Evolutionary conservation across 2,888 invertebrate species (phyloP).

Genomic region (Tenodera sinensis): DNA sequence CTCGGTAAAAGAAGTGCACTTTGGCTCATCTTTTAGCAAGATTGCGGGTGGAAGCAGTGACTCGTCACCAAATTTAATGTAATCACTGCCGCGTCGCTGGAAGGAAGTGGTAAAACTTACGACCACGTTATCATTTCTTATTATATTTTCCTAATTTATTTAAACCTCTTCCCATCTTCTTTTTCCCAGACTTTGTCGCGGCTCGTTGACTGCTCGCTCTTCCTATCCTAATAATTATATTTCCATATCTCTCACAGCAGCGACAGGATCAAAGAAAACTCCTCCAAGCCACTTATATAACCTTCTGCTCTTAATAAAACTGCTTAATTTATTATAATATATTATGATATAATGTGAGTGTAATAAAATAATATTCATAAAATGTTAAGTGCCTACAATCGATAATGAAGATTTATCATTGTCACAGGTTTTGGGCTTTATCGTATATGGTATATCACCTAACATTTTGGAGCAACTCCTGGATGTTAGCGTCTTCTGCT

Average conservation of each 20-base stretch:
- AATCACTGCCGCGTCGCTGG: not conserved
- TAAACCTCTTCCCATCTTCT: not conserved
- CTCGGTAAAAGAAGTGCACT: not conserved
- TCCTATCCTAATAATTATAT: not conserved
- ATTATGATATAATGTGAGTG: too few species aligned
- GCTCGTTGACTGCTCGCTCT: not conserved
- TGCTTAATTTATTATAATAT: too few species aligned
- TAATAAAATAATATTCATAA: too few species aligned
- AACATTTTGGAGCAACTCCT: too few species aligned
- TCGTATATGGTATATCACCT: too few species aligned
- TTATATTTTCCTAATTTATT: not conserved
- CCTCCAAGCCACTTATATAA: not conserved
- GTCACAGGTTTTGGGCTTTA: too few species aligned
- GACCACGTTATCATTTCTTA: not conserved
- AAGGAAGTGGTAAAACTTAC: not conserved
- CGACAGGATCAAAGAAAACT: not conserved
- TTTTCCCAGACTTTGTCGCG: not conserved
- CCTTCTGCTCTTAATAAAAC: too few species aligned
- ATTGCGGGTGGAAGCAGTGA: not conserved
- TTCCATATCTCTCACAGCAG: not conserved
- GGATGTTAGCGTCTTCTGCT: too few species aligned
- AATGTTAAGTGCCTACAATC: too few species aligned
- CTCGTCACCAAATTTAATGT: not conserved
- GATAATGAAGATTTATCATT: too few species aligned
- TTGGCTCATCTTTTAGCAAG: not conserved